Evolutionary conservation across 2,113 vertebrate genomes (phyloP).

Genomic region (Grantiella picta): DNA sequence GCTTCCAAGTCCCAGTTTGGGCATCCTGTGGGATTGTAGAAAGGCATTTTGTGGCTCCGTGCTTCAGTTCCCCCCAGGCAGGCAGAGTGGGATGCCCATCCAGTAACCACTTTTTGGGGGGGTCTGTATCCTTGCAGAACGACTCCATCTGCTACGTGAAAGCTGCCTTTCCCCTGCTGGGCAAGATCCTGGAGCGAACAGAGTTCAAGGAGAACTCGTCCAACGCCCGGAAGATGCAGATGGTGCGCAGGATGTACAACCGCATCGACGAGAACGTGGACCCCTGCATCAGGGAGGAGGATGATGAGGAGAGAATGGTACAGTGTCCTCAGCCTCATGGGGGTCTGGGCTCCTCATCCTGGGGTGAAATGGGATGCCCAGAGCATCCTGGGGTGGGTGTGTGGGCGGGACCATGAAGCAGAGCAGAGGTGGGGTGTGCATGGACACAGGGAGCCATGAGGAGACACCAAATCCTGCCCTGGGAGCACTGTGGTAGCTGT

Average conservation of each 20-base stretch:
- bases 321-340: rapidly evolving
- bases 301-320: slow-evolving; percentile 61
- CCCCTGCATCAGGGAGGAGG: slow-evolving; percentile 56
- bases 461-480: neutral
- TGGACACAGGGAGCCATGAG: rapidly evolving
- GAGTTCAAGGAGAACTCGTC: slow-evolving; percentile 68
- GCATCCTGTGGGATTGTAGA: neutral
- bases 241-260: slow-evolving; percentile 48
- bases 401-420: neutral
- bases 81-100: neutral
- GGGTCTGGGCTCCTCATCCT: neutral
- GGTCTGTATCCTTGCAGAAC: neutral
- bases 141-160: slow-evolving; percentile 70
- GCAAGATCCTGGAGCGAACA: slow-evolving; percentile 54
- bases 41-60: neutral
- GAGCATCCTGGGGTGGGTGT: rapidly evolving
- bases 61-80: neutral
- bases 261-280: neutral
- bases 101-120: neutral
- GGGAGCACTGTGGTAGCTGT: rapidly evolving
- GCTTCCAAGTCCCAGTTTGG: neutral
- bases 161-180: slow-evolving; percentile 65
- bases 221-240: slow-evolving; percentile 14
- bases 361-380: neutral
- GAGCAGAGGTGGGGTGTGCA: neutral